Evolutionary conservation across 2,888 invertebrate species (phyloP), one percentile per base, ranked within the genome.

Genomic region (Dolichopus griseipennis): DNA sequence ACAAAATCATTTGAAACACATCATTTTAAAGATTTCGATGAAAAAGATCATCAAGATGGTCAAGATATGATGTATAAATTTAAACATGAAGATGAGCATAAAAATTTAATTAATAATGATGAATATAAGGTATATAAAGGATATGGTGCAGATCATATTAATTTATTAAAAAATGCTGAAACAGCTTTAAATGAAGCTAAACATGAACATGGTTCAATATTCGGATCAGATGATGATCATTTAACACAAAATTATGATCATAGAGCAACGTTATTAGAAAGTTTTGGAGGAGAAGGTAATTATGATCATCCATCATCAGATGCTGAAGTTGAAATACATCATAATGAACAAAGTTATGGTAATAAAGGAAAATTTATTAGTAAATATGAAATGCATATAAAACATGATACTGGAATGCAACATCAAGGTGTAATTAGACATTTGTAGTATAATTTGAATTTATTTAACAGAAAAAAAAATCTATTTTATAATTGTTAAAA

Each of bases 311-410:
- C 52, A 18, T 5, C 52, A 18, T n/a, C 18, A 6, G 52, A 52
- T 18, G n/a, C 52, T 3, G 52, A 52, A 52, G 52, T 52, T 52
- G n/a, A 52, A 52, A 6, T 52, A 15, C 15, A 52, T 18, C 52
- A 18, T 18, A 52, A 52, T 52, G 52, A 52, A 52, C 52, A 52
- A 52, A 52, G 52, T 52, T 52, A 52, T 52, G 52, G 52, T 52
- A n/a, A n/a, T 52, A 52, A 52, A 52, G 52, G 52, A n/a, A 52
- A 52, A 52, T 52, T 52, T 52, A 52, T 52, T 52, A 52, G 52
- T 52, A 52, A 52, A 52, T 52, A 52, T 52, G 52, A 52, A 52
- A 52, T 52, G 52, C 52, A 52, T 52, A 52, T 52, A 12, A 52
- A 52, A 18, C 52, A 52, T 52, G 52, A 52, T 52, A 18, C 18